These are phyloP conservation scores for Athene noctua DNA, from an alignment of 2,113 vertebrate species.

Conservation along the genomic window DNA sequence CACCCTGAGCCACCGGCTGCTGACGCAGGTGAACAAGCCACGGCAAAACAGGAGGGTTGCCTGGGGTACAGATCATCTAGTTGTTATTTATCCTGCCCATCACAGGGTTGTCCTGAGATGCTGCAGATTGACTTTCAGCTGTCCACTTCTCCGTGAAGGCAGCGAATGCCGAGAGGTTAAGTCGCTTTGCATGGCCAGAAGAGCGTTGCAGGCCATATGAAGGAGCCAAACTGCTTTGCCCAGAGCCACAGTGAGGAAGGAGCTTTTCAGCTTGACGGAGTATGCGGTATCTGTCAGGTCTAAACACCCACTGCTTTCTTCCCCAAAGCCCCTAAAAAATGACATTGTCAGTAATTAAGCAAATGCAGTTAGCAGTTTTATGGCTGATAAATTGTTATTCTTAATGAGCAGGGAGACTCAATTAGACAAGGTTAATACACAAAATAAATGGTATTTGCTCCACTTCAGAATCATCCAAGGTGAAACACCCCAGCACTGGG, in stretches of 20 bases:
- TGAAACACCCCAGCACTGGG: background rate
- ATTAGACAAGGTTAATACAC: background rate
- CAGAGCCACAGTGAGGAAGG: background rate
- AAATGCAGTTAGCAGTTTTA: background rate
- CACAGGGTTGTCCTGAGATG: background rate
- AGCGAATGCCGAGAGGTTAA: rapidly evolving
- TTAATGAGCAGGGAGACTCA: background rate
- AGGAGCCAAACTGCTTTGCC: background rate
- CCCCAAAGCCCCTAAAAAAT: background rate
- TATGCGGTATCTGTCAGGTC: background rate
- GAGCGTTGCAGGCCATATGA: rapidly evolving
- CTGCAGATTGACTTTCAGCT: background rate
- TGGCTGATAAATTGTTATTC: background rate
- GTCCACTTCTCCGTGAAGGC: rapidly evolving
- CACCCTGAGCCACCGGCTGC: rapidly evolving
- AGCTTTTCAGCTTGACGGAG: background rate
- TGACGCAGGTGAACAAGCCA: background rate
- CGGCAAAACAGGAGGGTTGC: background rate
- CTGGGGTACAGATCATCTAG: background rate
- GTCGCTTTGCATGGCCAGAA: background rate
- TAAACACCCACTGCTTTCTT: background rate
- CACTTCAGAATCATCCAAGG: background rate
- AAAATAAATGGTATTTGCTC: background rate
- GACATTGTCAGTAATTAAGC: background rate
- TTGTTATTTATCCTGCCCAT: background rate